Evolutionary conservation across 2,888 invertebrate species (phyloP).

Genomic region (Protonemura montana): DNA sequence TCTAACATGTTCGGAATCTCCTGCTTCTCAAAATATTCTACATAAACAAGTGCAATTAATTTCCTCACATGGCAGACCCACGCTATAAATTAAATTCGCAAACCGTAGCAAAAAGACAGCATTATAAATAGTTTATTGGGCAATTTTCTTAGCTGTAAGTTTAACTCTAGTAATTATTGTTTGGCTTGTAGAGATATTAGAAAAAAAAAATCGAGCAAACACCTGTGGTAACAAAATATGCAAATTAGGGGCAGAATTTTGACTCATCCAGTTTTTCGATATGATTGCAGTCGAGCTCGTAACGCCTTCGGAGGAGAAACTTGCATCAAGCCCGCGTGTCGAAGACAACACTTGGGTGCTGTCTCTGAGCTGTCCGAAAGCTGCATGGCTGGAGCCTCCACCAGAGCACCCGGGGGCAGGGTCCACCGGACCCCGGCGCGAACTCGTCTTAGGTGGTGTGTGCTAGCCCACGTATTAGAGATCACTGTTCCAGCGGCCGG

Average conservation of each 20-base stretch:
- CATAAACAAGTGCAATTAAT: constrained; percentile 7
- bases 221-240: constrained; percentile 39
- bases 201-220: constrained; percentile 16
- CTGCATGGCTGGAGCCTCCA: not conserved
- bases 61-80: not conserved
- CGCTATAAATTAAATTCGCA: not conserved
- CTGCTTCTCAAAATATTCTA: not conserved
- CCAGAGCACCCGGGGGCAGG: too few relatives aligned
- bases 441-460: too few relatives aligned
- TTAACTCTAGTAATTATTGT: constrained; percentile 27
- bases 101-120: not conserved
- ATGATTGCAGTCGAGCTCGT: constrained; percentile 16
- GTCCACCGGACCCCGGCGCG: too few relatives aligned
- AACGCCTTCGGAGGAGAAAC: constrained; percentile 39
- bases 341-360: not conserved
- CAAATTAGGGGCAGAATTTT: constrained; percentile 31
- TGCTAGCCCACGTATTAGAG: not conserved
- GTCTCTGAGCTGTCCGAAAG: not conserved
- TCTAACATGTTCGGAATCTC: not conserved
- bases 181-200: constrained; percentile 16
- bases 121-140: not conserved
- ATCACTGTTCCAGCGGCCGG: not conserved
- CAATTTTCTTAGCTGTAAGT: constrained; percentile 7
- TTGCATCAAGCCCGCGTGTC: not conserved
- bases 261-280: constrained; percentile 39